A percentile compares a stretch with the other conserved stretches of the same genome.
Evolutionary conservation across 2,888 invertebrate species (phyloP).

Genomic region (Amblyjoppa proteus): DNA sequence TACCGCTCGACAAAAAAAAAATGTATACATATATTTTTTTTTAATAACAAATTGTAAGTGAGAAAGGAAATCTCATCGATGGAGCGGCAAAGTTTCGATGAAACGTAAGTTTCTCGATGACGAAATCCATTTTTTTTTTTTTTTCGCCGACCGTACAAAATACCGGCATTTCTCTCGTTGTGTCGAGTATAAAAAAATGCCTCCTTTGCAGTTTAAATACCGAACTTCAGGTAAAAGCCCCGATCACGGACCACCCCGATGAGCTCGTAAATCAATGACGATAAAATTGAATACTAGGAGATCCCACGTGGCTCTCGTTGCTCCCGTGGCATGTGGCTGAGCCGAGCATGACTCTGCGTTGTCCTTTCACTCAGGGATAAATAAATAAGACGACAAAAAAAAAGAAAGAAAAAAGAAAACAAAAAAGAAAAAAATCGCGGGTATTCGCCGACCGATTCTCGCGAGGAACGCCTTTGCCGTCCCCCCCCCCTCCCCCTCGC

Average conservation of each 20-base stretch:
- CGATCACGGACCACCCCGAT: neutral
- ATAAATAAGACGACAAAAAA: neutral
- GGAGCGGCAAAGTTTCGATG: neutral
- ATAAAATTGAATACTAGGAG: neutral
- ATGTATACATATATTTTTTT: neutral
- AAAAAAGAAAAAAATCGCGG: neutral
- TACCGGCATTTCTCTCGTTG: neutral
- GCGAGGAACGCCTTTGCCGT: constrained; percentile 12
- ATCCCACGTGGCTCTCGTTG: neutral
- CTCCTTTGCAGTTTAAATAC: neutral
- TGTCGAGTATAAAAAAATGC: neutral
- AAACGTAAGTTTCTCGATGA: neutral
- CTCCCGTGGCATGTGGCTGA: neutral
- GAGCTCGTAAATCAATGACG: neutral
- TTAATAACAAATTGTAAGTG: neutral
- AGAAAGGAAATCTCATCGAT: neutral
- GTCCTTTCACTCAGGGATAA: neutral
- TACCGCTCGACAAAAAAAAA: neutral
- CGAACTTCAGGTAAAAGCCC: neutral
- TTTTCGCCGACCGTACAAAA: neutral
- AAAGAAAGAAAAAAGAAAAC: neutral
- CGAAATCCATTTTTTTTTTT: neutral
- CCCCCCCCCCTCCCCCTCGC: neutral
- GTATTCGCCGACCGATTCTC: constrained; percentile 5
- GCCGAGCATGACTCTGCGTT: neutral